Evolutionary conservation across 35 echinoderm and acorn worm genomes (phyloP).

Genomic region (Patiria miniata): DNA sequence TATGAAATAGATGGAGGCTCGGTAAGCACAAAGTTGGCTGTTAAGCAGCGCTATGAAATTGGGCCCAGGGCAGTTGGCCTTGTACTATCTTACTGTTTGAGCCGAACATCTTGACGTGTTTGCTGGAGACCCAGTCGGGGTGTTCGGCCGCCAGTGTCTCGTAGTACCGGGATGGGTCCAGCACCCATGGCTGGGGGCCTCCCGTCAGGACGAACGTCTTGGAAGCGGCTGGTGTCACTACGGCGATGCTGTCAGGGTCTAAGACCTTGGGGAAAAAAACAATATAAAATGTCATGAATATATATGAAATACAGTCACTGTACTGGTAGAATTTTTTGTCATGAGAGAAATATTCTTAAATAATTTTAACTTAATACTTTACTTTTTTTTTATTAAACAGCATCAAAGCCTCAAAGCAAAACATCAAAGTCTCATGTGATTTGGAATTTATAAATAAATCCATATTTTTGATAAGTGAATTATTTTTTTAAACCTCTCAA

Average conservation of each 20-base stretch:
- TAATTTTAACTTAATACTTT: not conserved
- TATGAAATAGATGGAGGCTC: too few species aligned
- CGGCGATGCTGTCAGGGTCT: conserved; percentile 79
- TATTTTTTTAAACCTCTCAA: too few species aligned
- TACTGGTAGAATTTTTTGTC: not conserved
- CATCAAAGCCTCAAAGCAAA: too few species aligned
- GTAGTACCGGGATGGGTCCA: conserved; percentile 83
- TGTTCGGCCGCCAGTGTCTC: conserved; percentile 65
- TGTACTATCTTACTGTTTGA: conserved; percentile 61
- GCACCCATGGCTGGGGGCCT: conserved; percentile 90
- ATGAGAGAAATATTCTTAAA: not conserved
- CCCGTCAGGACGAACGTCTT: conserved; percentile 77
- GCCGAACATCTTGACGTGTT: conserved; percentile 56
- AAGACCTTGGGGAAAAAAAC: conserved; percentile 46
- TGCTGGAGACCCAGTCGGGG: conserved; percentile 40
- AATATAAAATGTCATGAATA: not conserved
- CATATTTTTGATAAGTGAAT: too few species aligned
- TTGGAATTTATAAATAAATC: too few species aligned
- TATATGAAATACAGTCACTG: not conserved
- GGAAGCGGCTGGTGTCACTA: conserved; percentile 78
- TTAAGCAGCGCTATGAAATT: too few species aligned
- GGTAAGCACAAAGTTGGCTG: too few species aligned
- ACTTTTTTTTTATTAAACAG: not conserved
- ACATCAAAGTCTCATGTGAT: too few species aligned
- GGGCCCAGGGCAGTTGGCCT: too few species aligned